phyloP scores from a whole-genome alignment of 2,113 vertebrate species.

The Barnardius zonarius region DNA sequence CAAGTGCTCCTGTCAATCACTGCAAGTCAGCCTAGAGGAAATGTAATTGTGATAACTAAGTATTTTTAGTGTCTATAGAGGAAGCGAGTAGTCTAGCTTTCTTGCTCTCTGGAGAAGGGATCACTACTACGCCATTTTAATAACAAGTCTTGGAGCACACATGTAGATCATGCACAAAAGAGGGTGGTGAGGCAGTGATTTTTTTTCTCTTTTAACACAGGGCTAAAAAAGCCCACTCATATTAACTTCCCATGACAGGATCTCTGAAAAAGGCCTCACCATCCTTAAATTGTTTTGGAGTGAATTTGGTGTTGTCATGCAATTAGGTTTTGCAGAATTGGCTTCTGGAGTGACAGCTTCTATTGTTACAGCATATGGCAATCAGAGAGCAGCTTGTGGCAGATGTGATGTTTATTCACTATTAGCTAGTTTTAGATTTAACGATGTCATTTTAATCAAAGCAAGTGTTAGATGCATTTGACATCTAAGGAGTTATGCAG shows the following conservation, averaged over 20 bases:
- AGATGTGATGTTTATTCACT: conserved; percentile 58
- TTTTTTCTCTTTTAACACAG: not conserved
- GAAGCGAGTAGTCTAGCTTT: conserved; percentile 17
- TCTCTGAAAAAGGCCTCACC: not conserved
- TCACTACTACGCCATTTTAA: not conserved
- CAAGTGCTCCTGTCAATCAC: conserved; percentile 47
- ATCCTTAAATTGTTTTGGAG: conserved; percentile 1
- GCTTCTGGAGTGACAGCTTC: conserved; percentile 47
- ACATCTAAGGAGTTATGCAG: not conserved
- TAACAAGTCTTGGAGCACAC: not conserved
- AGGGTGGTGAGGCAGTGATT: not conserved
- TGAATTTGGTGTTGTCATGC: conserved; percentile 11
- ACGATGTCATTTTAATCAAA: conserved; percentile 8
- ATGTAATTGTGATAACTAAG: not conserved
- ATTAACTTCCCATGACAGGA: conserved; percentile 1
- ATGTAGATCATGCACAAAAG: not conserved
- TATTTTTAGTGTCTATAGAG: conserved; percentile 12
- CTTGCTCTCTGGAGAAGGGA: not conserved
- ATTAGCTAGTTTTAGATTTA: conserved; percentile 31
- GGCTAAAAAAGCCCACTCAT: not conserved
- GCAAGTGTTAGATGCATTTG: not conserved
- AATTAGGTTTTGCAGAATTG: conserved; percentile 39
- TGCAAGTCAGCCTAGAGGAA: not conserved
- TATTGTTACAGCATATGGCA: conserved; percentile 58
- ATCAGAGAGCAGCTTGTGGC: conserved; percentile 38